A percentile compares a stretch with the other conserved stretches of the same genome.
Evolutionary conservation across 2,797 vertebrate species (phyloP).

Genomic region (Sebastes alutus): DNA sequence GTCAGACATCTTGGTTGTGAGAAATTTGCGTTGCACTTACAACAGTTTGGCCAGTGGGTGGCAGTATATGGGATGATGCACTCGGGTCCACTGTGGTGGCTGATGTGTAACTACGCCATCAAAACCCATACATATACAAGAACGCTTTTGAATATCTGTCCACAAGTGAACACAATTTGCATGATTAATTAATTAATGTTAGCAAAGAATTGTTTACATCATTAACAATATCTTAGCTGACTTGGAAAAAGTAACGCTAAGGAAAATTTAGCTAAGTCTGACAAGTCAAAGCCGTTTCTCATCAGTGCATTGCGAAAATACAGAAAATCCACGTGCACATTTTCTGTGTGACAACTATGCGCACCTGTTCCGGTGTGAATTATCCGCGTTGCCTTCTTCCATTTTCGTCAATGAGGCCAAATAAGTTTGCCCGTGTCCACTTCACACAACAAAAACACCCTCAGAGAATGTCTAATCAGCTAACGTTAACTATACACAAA

Average conservation of each 20-base stretch:
- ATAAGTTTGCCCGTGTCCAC: too few species aligned
- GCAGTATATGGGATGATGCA: neutral
- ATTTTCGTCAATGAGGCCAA: too few species aligned
- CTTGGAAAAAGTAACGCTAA: neutral
- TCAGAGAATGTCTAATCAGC: too few species aligned
- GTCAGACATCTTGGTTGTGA: neutral
- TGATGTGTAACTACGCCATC: too few species aligned
- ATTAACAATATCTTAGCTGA: neutral
- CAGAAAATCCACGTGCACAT: too few species aligned
- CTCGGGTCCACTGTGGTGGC: neutral
- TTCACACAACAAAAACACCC: too few species aligned
- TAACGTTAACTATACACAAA: too few species aligned
- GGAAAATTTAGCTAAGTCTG: neutral
- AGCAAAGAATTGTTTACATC: neutral
- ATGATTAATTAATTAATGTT: neutral
- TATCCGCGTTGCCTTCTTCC: too few species aligned
- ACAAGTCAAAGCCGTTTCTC: neutral
- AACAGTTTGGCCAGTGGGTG: neutral
- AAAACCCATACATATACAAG: neutral
- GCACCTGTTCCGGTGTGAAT: too few species aligned
- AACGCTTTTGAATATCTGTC: neutral
- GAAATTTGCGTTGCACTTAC: neutral
- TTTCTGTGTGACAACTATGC: too few species aligned
- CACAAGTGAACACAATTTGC: neutral
- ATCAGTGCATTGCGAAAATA: rapidly evolving